These are phyloP conservation scores for Lagopus muta DNA, from an alignment of 2,113 vertebrate genomes.

Conservation along the genomic window DNA sequence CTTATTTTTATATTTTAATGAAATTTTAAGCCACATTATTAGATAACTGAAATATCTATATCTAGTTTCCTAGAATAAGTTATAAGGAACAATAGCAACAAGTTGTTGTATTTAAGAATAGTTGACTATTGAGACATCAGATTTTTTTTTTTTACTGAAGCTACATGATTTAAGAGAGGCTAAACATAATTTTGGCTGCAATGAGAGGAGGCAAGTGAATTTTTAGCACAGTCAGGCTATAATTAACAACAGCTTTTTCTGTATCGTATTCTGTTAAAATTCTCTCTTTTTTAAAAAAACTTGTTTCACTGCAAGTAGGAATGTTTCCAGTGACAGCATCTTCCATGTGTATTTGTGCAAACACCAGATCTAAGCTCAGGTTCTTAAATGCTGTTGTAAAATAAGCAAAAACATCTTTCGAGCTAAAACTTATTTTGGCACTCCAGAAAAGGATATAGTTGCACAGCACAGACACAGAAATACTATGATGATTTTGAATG, in stretches of 20 bases:
- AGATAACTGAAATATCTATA: not conserved
- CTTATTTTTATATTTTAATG: not conserved
- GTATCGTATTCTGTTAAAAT: not conserved
- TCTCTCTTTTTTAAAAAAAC: not conserved
- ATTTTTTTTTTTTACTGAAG: not conserved
- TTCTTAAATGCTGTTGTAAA: not conserved
- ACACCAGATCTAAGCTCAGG: not conserved
- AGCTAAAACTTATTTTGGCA: not conserved
- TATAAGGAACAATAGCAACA: not conserved
- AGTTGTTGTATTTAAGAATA: not conserved
- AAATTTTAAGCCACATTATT: not conserved
- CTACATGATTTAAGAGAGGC: not conserved
- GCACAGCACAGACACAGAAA: not conserved
- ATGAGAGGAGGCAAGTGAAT: not conserved
- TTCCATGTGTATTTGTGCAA: not conserved
- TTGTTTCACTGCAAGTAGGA: not conserved
- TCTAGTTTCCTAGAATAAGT: not conserved
- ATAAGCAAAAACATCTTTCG: not conserved
- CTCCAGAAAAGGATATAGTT: not conserved
- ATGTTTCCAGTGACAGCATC: not conserved
- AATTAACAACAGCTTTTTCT: not conserved
- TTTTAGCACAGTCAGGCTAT: not conserved
- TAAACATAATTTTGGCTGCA: not conserved
- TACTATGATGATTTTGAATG: not conserved
- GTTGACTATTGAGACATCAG: not conserved